phyloP scores from a whole-genome alignment of 35 echinoderm and acorn worm genomes.

The Ophiothrix spiculata region DNA sequence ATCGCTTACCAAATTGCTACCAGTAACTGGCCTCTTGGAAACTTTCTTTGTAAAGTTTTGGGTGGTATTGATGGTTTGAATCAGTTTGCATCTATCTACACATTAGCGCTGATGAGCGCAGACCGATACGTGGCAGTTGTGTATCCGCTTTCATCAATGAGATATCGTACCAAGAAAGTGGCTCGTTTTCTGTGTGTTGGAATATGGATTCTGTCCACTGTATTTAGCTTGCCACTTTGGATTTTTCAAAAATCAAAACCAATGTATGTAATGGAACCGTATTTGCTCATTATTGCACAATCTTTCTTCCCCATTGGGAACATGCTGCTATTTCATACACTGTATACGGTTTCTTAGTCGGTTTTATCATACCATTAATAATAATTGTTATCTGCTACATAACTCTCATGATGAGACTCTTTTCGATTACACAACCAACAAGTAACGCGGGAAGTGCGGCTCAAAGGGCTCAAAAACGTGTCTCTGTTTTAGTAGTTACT shows the following conservation, averaged over 20 bases:
- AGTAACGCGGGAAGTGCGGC: constrained; percentile 64
- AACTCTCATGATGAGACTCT: constrained; percentile 64
- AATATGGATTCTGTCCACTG: constrained; percentile 49
- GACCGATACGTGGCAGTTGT: constrained; percentile 89
- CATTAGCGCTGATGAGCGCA: constrained; percentile 84
- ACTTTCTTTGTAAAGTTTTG: constrained; percentile 60
- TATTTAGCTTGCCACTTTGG: constrained; percentile 54
- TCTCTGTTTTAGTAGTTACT: constrained; percentile 64
- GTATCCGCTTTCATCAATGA: constrained; percentile 85
- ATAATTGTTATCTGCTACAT: constrained; percentile 74
- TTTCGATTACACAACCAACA: constrained; percentile 51
- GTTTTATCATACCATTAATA: constrained; percentile 69
- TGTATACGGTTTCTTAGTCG: constrained; percentile 49
- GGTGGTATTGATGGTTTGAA: constrained; percentile 67
- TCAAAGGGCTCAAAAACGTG: constrained; percentile 78
- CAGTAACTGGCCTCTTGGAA: constrained; percentile 72
- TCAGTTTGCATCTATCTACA: constrained; percentile 73
- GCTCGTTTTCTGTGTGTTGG: constrained; percentile 67
- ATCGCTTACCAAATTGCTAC: constrained; percentile 48
- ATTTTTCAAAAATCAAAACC: neutral
- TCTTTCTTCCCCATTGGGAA: neutral
- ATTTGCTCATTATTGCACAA: neutral
- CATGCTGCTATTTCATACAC: constrained; percentile 31
- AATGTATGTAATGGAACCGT: neutral
- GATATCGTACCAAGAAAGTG: constrained; percentile 65